Evolutionary conservation across 2,797 vertebrate species (phyloP), one percentile per base, ranked within the genome.

Genomic region (Cyprinodon diabolis): DNA sequence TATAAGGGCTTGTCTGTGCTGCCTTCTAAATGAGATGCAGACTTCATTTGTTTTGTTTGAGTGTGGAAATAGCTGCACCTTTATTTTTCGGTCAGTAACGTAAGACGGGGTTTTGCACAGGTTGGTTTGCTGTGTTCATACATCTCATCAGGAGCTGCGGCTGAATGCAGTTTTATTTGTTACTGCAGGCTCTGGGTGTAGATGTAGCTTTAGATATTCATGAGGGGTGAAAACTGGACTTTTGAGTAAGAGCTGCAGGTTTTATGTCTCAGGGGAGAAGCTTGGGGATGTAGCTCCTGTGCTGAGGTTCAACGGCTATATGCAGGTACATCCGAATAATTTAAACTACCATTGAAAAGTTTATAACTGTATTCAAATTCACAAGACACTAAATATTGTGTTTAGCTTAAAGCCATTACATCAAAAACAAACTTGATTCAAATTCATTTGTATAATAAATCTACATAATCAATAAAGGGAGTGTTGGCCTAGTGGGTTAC

Each of bases 21-120:
- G 63, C 80, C 83, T 76, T 2, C 74, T 80, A 84, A 90, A 87
- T 69, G 37, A 85, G 83, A 69, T 76, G 76, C 84, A 76, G 76
- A 75, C 81, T 84, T 86, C 82, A 89, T 90, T 86, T 82, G 77
- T 87, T 83, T 87, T 79, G 78, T 88, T 75, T 54, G 55, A 71
- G 25, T 35, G 68, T 78, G 79, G 65, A 56, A 40, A 25, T 47
- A 40, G 66, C 21, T 19, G 3, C 17, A 43, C 0, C 51, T 37
- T 40, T 54, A 43, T 25, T 54, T 17, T 35, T 10, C 4, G 0
- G 58, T 58, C 47, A 54, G 54, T 74, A 58, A n/a, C 19, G 25
- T 6, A 58, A 72, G 1, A 6, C 49, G 17, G n/a, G 35, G 15
- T n/a, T 6, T 0, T 76, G 48, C 56, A 40, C 63, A 63, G 58